Conservation (phyloP, 2,888 invertebrate genomes). For the Conus canariensis region DNA sequence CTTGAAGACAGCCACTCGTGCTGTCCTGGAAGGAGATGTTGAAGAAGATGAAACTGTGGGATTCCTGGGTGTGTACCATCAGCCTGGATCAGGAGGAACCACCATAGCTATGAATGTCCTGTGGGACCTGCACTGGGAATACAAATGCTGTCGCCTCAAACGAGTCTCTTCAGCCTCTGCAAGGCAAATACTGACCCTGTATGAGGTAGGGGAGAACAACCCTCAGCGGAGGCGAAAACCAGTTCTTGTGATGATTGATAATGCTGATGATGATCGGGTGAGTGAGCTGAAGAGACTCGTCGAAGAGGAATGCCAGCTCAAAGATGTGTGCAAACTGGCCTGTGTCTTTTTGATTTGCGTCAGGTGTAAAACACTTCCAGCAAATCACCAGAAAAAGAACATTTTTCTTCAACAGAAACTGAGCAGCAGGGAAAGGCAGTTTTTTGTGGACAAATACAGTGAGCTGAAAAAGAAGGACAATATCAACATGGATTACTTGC, state of each 20-base stretch:
- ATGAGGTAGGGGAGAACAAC: constrained; percentile 49
- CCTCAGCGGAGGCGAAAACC: constrained; percentile 54
- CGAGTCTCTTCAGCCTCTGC: constrained; percentile 60
- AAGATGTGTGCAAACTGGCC: constrained; percentile 17
- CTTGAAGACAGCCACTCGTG: constrained; percentile 46
- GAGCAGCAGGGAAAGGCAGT: constrained; percentile 53
- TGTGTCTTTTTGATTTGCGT: constrained; percentile 46
- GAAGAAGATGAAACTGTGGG: constrained; percentile 49
- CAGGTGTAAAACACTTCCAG: constrained; percentile 42
- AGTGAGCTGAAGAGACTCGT: constrained; percentile 43
- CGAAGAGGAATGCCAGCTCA: constrained; percentile 49
- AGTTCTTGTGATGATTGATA: constrained; percentile 61
- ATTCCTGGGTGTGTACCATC: constrained; percentile 59
- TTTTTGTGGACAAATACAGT: constrained; percentile 60
- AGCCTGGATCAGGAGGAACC: constrained; percentile 69
- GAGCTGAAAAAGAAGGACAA: constrained; percentile 52
- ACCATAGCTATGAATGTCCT: constrained; percentile 64
- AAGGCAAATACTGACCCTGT: constrained; percentile 54
- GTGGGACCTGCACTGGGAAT: constrained; percentile 60
- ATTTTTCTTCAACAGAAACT: constrained; percentile 57
- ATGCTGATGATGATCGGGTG: constrained; percentile 56
- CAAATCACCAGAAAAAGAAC: constrained; percentile 30
- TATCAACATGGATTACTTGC: constrained; percentile 59
- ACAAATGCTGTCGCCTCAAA: constrained; percentile 61
- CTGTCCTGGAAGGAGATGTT: constrained; percentile 46